Evolutionary conservation across 2,888 invertebrate species (phyloP).

Genomic region (Nesidiocoris tenuis): DNA sequence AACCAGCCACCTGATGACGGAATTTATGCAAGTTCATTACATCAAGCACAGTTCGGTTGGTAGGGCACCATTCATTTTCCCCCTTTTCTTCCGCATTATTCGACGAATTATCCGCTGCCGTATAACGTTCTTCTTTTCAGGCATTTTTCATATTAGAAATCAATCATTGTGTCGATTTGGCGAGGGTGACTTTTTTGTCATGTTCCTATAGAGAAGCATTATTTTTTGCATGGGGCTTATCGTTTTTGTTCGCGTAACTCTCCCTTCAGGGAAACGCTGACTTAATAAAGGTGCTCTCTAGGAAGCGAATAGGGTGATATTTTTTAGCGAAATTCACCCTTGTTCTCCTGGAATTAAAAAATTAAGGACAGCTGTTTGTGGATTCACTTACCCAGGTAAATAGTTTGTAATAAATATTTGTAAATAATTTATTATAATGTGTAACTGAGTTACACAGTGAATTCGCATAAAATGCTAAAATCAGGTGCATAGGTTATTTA

Average conservation of each 20-base stretch:
- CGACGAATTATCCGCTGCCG: background rate
- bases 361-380: too few relatives aligned
- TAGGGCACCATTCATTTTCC: constrained; percentile 11
- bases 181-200: background rate
- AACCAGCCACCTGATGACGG: constrained; percentile 42
- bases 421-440: too few relatives aligned
- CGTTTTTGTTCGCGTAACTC: background rate
- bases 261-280: background rate
- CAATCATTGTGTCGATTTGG: constrained; percentile 24
- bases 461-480: too few relatives aligned
- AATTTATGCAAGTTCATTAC: constrained; percentile 45
- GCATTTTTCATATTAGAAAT: constrained; percentile 31
- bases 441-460: too few relatives aligned
- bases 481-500: too few relatives aligned
- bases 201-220: background rate
- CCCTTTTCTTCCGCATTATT: background rate
- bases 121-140: constrained; percentile 20
- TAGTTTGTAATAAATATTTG: too few relatives aligned
- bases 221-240: background rate
- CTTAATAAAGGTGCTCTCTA: too few relatives aligned
- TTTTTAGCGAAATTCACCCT: too few relatives aligned
- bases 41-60: constrained; percentile 43
- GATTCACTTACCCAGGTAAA: too few relatives aligned
- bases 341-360: too few relatives aligned
- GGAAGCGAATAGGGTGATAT: too few relatives aligned